Base-by-base conservation (phyloP, 2,797 vertebrate genomes). In the Apogon talboti region DNA sequence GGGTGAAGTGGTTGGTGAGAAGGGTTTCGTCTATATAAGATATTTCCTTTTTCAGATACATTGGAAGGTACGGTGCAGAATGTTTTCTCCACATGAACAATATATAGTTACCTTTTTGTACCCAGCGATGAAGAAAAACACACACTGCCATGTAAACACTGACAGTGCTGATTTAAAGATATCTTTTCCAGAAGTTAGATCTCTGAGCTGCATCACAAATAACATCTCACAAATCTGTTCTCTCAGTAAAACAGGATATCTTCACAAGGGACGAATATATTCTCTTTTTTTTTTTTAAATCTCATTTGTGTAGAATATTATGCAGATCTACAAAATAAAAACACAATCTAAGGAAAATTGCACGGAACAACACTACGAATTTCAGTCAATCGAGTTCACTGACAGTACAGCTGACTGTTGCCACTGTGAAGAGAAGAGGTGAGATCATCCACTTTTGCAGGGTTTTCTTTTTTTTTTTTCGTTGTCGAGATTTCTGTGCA, bases 181-280 rank as follows among this genome's bases (percentile, higher is more conserved):
- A 65, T 74, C 57, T 68, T 74, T 68, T 78, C 76, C 74, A 69
- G 74, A 58, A 78, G 67, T 86, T 80, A 40, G 58, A 78, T 75
- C 71, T 85, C 77, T 71, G 71, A 72, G 69, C 70, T 72, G 82
- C 84, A 62, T 84, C 84, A 89, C 84, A 88, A 71, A 70, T 44
- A 82, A 90, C 85, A 84, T 84, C 78, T 71, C 72, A 77, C 77
- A 67, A 63, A 73, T 65, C 48, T n/a, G 42, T 42, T 71, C 71
- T 86, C 48, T 82, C 84, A 78, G 75, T 87, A 85, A 85, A 85
- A 90, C 83, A 87, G 66, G 78, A 86, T 80, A 84, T 84, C 81
- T 90, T 92, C 87, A 89, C 90, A 85, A 79, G 77, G 78, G 86
- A 92, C 84, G 84, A 89, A 91, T 88, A 88, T 89, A 79, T 80